A percentile compares a stretch with the other conserved stretches of the same genome.
Conservation (phyloP, 1,140 invertebrate genomes). For the Globodera rostochiensis region DNA sequence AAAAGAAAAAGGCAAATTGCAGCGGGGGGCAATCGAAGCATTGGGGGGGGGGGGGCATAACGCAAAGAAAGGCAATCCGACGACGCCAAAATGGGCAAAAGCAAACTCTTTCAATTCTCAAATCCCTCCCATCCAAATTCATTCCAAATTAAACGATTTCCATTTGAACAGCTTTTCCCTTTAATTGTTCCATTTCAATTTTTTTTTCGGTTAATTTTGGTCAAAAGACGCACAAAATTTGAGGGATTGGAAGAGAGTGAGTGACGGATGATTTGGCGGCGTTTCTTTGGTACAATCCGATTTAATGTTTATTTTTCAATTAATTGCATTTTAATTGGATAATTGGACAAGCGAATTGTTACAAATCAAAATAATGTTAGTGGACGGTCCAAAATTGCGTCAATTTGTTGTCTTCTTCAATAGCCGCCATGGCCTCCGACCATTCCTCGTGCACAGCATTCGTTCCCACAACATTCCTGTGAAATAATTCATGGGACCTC, state of each 20-base stretch:
- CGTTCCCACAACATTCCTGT: conserved; percentile 52
- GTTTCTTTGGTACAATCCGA: too few species aligned
- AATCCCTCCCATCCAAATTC: too few species aligned
- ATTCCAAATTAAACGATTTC: too few species aligned
- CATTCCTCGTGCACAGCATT: conserved; percentile 54
- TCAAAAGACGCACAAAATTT: too few species aligned
- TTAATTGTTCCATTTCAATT: conserved; percentile 1
- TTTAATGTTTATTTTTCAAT: too few species aligned
- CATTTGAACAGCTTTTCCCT: not conserved
- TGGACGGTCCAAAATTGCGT: too few species aligned
- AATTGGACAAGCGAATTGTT: too few species aligned
- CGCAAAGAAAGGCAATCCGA: not conserved
- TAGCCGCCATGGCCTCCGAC: not conserved
- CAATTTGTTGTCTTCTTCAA: not conserved
- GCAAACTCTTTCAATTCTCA: not conserved
- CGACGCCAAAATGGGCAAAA: not conserved
- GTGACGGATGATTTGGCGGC: too few species aligned
- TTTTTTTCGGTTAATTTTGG: not conserved
- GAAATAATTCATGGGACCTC: not conserved
- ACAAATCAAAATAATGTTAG: too few species aligned
- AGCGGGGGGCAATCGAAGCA: not conserved
- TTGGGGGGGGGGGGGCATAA: not conserved
- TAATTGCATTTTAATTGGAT: too few species aligned
- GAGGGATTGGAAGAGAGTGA: too few species aligned
- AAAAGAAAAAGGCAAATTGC: conserved; percentile 2